These are phyloP conservation scores for Taxidea taxus DNA, from an alignment of 2,113 vertebrate genomes.

Conservation along the genomic window DNA sequence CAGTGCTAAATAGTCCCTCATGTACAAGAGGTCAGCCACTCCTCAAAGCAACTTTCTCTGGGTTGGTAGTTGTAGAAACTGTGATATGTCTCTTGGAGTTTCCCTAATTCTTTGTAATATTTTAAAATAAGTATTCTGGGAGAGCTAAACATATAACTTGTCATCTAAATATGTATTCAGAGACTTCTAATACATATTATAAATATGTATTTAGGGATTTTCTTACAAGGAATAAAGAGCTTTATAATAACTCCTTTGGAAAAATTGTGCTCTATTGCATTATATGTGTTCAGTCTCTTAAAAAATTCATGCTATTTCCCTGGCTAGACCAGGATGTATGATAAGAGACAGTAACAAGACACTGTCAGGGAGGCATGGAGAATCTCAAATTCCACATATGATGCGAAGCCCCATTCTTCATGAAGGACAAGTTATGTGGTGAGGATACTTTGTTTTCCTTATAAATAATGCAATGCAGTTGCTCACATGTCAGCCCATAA, in stretches of 20 bases:
- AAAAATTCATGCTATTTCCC: constrained; percentile 74
- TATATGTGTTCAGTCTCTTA: constrained; percentile 50
- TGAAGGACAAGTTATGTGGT: background rate
- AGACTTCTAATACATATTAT: constrained; percentile 67
- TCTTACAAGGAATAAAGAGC: constrained; percentile 65
- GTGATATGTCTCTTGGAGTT: constrained; percentile 38
- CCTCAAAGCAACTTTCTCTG: constrained; percentile 33
- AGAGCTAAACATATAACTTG: constrained; percentile 60
- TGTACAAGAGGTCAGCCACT: constrained; percentile 34
- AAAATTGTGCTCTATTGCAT: constrained; percentile 50
- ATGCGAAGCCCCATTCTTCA: constrained; percentile 44
- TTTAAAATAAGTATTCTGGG: constrained; percentile 63
- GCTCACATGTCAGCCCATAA: constrained; percentile 63
- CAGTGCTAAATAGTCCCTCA: background rate
- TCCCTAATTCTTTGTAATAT: constrained; percentile 68
- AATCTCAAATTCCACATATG: constrained; percentile 60
- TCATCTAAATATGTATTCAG: constrained; percentile 68
- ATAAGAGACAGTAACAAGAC: constrained; percentile 66
- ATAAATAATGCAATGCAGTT: constrained; percentile 65
- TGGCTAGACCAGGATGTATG: constrained; percentile 51
- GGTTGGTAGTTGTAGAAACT: constrained; percentile 8
- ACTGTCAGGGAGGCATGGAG: constrained; percentile 8
- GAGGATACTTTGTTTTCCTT: constrained; percentile 21
- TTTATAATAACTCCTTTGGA: constrained; percentile 62
- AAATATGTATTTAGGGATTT: constrained; percentile 73